These are phyloP conservation scores for Solea senegalensis DNA, from an alignment of 2,113 vertebrate genomes.

Conservation along the genomic window DNA sequence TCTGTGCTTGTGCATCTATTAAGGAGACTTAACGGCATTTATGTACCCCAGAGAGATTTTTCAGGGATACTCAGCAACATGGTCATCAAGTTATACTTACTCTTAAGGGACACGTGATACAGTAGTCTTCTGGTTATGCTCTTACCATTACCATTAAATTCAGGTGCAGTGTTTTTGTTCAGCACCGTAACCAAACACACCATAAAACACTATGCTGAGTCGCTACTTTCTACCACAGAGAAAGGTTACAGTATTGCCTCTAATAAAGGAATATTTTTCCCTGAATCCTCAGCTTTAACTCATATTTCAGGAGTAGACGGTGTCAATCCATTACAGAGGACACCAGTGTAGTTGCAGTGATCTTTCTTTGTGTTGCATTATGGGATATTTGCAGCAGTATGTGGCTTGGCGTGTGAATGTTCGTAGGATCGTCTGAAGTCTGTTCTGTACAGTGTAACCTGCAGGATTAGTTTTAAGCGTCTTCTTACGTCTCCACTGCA, in stretches of 20 bases:
- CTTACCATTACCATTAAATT: neutral
- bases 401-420: neutral
- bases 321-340: too few relatives aligned
- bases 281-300: too few relatives aligned
- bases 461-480: too few relatives aligned
- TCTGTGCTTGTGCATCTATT: slow-evolving; percentile 22
- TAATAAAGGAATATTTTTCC: too few relatives aligned
- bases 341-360: too few relatives aligned
- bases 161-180: neutral
- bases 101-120: neutral
- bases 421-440: neutral
- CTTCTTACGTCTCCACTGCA: neutral
- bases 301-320: too few relatives aligned
- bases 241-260: neutral
- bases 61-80: neutral
- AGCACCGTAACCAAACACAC: neutral
- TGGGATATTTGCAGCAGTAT: neutral
- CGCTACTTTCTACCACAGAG: neutral
- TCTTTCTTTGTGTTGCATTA: too few relatives aligned
- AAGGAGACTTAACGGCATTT: slow-evolving; percentile 5
- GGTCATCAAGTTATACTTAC: slow-evolving; percentile 4
- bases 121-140: neutral
- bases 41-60: neutral
- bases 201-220: neutral
- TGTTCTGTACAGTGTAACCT: neutral